Evolutionary conservation across 2,888 invertebrate species (phyloP).

Genomic region (Cephus pygmeus): DNA sequence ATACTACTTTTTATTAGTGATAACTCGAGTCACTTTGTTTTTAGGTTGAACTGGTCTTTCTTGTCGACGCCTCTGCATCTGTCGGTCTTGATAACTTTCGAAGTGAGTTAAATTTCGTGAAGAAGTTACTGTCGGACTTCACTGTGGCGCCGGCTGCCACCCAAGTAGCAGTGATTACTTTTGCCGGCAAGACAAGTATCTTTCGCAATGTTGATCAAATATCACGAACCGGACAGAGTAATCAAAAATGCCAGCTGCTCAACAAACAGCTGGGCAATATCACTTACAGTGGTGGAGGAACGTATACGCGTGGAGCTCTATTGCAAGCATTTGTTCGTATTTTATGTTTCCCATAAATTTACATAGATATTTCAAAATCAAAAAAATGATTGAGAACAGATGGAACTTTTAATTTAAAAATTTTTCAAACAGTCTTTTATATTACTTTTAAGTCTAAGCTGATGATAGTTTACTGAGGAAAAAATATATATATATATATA

Average conservation of each 20-base stretch:
- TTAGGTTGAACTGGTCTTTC: slow-evolving; percentile 73
- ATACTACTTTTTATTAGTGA: not conserved
- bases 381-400: not conserved
- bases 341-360: not conserved
- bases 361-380: not conserved
- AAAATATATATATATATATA: slow-evolving; percentile 3
- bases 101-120: slow-evolving; percentile 76
- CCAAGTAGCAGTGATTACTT: slow-evolving; percentile 74
- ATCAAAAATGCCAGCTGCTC: slow-evolving; percentile 75
- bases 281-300: slow-evolving; percentile 75
- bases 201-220: slow-evolving; percentile 74
- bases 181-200: slow-evolving; percentile 72
- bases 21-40: slow-evolving; percentile 10
- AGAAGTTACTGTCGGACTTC: slow-evolving; percentile 75
- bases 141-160: slow-evolving; percentile 74
- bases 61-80: slow-evolving; percentile 78
- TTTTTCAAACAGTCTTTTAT: slow-evolving; percentile 7
- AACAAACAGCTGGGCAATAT: slow-evolving; percentile 72
- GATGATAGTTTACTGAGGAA: not conserved
- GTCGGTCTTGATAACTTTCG: slow-evolving; percentile 75
- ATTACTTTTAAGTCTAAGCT: not conserved
- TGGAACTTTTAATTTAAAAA: not conserved
- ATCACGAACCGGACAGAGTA: slow-evolving; percentile 65
- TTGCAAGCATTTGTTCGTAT: slow-evolving; percentile 71
- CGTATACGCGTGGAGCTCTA: slow-evolving; percentile 77